Percentiles rank a stretch among this genome's conserved stretches.
These are phyloP conservation scores for Paralinhomoeus sp. DNA, from an alignment of 2,888 invertebrate genomes.

Conservation along the genomic window DNA sequence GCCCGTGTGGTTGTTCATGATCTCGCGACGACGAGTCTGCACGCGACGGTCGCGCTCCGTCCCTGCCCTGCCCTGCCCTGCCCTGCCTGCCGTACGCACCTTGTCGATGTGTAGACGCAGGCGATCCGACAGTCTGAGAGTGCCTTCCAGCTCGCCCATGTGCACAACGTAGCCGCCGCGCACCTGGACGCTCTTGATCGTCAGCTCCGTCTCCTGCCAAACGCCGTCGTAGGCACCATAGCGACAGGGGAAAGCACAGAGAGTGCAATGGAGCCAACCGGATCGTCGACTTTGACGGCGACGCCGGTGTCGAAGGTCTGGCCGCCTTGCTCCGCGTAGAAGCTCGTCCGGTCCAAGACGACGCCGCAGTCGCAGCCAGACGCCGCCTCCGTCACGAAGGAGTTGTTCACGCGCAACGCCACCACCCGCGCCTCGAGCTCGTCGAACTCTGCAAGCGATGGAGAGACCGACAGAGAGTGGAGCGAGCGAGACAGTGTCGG, in stretches of 20 bases:
- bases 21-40: slow-evolving; percentile 46
- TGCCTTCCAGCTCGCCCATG: slow-evolving; percentile 62
- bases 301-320: slow-evolving; percentile 91
- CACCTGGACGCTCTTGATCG: slow-evolving; percentile 73
- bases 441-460: neutral
- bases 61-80: too few relatives aligned
- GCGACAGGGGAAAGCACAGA: neutral
- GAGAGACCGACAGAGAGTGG: neutral
- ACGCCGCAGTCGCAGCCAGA: slow-evolving; percentile 75
- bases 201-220: slow-evolving; percentile 50
- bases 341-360: slow-evolving; percentile 66
- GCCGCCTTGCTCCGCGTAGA: slow-evolving; percentile 97
- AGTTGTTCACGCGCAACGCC: slow-evolving; percentile 44
- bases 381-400: slow-evolving; percentile 58
- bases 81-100: too few relatives aligned
- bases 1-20: slow-evolving; percentile 98
- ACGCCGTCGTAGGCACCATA: neutral
- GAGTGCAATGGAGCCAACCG: slow-evolving; percentile 28
- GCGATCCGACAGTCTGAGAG: slow-evolving; percentile 57
- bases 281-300: slow-evolving; percentile 50
- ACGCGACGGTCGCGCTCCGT: too few relatives aligned
- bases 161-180: slow-evolving; percentile 87
- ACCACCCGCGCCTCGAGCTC: slow-evolving; percentile 37
- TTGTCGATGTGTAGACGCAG: slow-evolving; percentile 58
- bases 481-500: neutral